These are phyloP conservation scores for Stegophylla sp. DNA, from an alignment of 2,888 invertebrate genomes.

Conservation along the genomic window DNA sequence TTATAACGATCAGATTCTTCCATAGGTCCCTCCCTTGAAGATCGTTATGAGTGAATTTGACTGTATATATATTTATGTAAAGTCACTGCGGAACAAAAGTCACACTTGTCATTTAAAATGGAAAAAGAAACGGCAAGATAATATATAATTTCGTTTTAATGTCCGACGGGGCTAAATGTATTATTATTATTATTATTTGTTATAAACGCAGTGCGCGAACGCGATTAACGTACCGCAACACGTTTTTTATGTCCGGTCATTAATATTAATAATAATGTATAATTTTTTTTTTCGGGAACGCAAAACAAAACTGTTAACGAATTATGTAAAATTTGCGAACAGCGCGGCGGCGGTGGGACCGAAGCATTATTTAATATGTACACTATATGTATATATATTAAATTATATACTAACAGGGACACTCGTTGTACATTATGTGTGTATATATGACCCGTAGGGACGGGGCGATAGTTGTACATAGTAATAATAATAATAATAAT, in stretches of 20 bases:
- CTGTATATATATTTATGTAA: too few relatives aligned
- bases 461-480: background rate
- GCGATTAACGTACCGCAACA: constrained; percentile 59
- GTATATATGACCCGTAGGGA: background rate
- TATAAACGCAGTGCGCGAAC: constrained; percentile 18
- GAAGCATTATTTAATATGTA: background rate
- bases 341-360: background rate
- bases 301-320: constrained; percentile 14
- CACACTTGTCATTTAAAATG: background rate
- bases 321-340: constrained; percentile 27
- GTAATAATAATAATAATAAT: background rate
- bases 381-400: background rate
- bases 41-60: too few relatives aligned
- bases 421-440: background rate
- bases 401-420: background rate
- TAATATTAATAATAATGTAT: constrained; percentile 54
- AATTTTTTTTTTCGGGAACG: constrained; percentile 22
- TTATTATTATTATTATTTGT: too few relatives aligned
- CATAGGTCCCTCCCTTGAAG: too few relatives aligned
- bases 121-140: background rate
- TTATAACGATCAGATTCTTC: too few relatives aligned
- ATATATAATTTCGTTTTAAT: constrained; percentile 54
- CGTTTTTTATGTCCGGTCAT: constrained; percentile 49
- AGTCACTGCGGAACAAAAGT: background rate
- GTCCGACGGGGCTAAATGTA: constrained; percentile 35